Evolutionary conservation across 2,797 vertebrate species (phyloP).

Genomic region (Coregonus ussuriensis): DNA sequence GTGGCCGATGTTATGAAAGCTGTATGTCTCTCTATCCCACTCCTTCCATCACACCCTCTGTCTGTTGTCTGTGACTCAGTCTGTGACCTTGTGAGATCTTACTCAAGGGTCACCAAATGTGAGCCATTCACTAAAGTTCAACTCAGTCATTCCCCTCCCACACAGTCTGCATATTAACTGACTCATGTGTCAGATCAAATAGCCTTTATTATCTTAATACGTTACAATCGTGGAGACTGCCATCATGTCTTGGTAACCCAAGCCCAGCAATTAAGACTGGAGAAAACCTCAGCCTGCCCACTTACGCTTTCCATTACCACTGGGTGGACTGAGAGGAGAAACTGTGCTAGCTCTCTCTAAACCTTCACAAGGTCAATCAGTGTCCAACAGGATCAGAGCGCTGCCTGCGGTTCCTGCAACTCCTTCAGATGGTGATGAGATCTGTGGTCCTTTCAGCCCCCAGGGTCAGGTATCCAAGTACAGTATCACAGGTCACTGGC

Average conservation of each 20-base stretch:
- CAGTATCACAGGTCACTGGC: not conserved
- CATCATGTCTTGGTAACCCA: too few relatives aligned
- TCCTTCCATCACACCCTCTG: too few relatives aligned
- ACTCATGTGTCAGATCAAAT: not conserved
- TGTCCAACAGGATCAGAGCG: not conserved
- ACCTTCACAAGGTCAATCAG: not conserved
- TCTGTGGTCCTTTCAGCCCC: not conserved
- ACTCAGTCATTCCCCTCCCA: not conserved
- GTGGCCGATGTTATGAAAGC: too few relatives aligned
- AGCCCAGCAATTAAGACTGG: not conserved
- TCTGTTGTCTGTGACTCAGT: not conserved
- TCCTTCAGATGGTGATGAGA: not conserved
- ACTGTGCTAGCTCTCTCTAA: not conserved
- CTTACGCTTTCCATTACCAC: not conserved
- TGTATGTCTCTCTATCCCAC: too few relatives aligned
- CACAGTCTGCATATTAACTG: not conserved
- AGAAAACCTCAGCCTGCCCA: not conserved
- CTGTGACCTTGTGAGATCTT: not conserved
- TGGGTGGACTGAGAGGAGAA: not conserved
- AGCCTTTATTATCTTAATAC: not conserved
- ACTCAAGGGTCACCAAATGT: not conserved
- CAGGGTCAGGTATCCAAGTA: too few relatives aligned
- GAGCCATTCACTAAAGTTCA: not conserved
- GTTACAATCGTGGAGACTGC: not conserved
- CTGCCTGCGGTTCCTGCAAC: not conserved